Evolutionary conservation across 2,888 invertebrate genomes (phyloP), one percentile per base, ranked within the genome.

Genomic region (Nomada fucata): DNA sequence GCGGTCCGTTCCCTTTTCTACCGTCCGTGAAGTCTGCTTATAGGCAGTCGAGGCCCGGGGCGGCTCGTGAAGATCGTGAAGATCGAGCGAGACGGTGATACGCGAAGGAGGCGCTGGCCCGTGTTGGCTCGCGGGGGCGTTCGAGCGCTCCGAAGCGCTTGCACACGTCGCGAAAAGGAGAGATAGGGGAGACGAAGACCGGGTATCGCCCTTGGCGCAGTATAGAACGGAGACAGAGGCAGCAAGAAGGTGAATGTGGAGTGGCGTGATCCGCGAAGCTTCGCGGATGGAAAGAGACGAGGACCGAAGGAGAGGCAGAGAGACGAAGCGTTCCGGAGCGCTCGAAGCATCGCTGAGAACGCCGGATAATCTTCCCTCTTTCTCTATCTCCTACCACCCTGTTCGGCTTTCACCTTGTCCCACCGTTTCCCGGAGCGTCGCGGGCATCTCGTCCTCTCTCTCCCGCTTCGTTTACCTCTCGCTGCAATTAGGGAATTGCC

Each of bases 91-190:
- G 91, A 89, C 86, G 87, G 89, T 84, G 83, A 85, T 87, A 86
- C 79, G 82, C 81, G 88, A 77, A 81, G 85, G 74, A 88, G 88
- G 88, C 79, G 84, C 83, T 86, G 89, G 83, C 85, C 86, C 87
- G 85, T 84, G 86, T 87, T 88, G 88, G 87, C 88, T 88, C 86
- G 90, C 94, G 94, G 94, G 93, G 94, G 94, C 93, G 93, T 93
- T 93, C 91, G 89, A 91, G 89, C 88, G 87, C 73, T 86, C 79
- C 86, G 85, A 83, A 88, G 84, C 83, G 86, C 85, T 84, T 83
- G 87, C 85, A 82, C 83, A 85, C 83, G 85, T 85, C 85, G 81
- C 76, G 72, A 69, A 15, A 76, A 71, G 75, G 70, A 65, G 50
- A 70, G 76, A 74, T 69, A 67, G 79, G 23, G 71, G 71, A 44